phyloP scores from a whole-genome alignment of 2,113 vertebrate species.

The Pseudois nayaur region DNA sequence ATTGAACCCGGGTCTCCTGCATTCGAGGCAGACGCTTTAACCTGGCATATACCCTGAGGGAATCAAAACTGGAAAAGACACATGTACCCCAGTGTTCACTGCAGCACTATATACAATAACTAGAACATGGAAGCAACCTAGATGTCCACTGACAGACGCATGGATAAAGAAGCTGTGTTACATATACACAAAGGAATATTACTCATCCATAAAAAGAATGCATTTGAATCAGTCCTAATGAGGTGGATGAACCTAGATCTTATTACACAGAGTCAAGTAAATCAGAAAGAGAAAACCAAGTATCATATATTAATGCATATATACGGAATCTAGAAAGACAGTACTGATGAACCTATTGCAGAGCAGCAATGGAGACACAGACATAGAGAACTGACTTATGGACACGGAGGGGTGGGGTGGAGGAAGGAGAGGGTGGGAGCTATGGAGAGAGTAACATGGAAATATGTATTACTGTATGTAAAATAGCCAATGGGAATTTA shows the following conservation, averaged over 20 bases:
- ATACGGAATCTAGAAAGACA: not conserved
- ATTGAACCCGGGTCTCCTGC: too few species aligned
- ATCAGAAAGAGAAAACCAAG: not conserved
- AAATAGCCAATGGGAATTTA: not conserved
- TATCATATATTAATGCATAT: not conserved
- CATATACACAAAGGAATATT: not conserved
- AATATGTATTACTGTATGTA: not conserved
- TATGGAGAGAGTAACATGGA: not conserved
- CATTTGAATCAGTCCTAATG: not conserved
- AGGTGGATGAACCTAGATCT: not conserved
- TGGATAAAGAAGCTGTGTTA: not conserved
- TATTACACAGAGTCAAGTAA: not conserved
- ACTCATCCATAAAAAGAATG: not conserved
- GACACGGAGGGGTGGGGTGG: not conserved
- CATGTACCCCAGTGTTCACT: not conserved
- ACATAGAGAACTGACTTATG: not conserved
- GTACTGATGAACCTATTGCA: not conserved
- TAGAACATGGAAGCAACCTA: not conserved
- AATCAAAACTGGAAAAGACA: not conserved
- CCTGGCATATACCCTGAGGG: not conserved
- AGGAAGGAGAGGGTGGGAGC: not conserved
- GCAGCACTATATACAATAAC: not conserved
- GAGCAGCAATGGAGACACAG: not conserved
- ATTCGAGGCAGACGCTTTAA: too few species aligned
- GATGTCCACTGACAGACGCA: not conserved